Percentiles rank a stretch among this genome's conserved stretches.
phyloP scores from a whole-genome alignment of 2,113 vertebrate genomes.

The Speoplatyrhinus poulsoni region DNA sequence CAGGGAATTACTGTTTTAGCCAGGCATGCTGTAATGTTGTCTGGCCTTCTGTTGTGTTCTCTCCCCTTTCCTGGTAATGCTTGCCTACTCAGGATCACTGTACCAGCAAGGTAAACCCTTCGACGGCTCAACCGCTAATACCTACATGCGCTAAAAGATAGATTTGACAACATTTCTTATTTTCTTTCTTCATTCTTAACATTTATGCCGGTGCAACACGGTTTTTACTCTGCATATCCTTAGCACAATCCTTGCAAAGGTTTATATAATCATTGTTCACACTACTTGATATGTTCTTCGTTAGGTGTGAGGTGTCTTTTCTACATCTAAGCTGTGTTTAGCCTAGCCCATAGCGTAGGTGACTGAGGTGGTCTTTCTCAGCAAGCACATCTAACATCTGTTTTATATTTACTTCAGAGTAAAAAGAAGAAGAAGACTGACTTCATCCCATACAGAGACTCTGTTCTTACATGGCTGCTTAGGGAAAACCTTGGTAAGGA shows the following conservation, averaged over 20 bases:
- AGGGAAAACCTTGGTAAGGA: conserved; percentile 94
- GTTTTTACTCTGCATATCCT: not conserved
- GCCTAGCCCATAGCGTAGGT: not conserved
- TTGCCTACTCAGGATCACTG: conserved; percentile 91
- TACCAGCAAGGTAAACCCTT: conserved; percentile 92
- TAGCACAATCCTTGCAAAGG: conserved; percentile 4
- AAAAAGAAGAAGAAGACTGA: conserved; percentile 99
- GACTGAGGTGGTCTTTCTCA: not conserved
- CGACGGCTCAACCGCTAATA: conserved; percentile 46
- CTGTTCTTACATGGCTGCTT: conserved; percentile 97
- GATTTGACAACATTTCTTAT: conserved; percentile 23
- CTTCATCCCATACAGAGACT: conserved; percentile 98
- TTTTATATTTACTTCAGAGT: conserved; percentile 79
- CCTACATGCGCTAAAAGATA: conserved; percentile 28
- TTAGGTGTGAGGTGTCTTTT: conserved; percentile 4
- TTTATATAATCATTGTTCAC: conserved; percentile 6
- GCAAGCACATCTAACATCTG: not conserved
- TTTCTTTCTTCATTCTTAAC: not conserved
- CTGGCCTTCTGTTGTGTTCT: conserved; percentile 60
- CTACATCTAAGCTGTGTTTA: conserved; percentile 3
- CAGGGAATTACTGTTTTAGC: conserved; percentile 32
- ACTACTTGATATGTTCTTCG: conserved; percentile 10
- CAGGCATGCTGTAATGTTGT: conserved; percentile 63
- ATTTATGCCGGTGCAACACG: not conserved
- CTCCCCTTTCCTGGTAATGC: conserved; percentile 76